These are phyloP conservation scores for Rattus norvegicus DNA, from an alignment of 2,113 vertebrate genomes.

Conservation along the genomic window DNA sequence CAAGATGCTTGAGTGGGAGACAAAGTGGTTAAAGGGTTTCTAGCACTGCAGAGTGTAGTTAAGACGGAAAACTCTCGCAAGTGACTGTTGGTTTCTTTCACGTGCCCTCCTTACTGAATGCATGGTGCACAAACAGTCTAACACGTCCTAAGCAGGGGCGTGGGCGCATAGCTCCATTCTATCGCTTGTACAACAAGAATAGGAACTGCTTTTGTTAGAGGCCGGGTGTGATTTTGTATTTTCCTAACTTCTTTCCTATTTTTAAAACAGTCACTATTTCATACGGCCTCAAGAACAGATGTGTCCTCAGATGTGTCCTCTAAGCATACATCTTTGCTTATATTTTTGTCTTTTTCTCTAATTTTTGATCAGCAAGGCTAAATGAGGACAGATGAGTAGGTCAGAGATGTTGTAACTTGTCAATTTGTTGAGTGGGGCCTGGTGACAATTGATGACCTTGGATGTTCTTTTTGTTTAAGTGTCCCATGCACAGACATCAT, in stretches of 20 bases:
- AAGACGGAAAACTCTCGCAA: conserved; percentile 44
- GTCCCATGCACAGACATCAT: background rate
- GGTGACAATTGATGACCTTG: background rate
- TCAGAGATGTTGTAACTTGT: too few species aligned
- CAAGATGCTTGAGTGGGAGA: conserved; percentile 60
- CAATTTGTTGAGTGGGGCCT: background rate
- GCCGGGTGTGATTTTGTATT: conserved; percentile 37
- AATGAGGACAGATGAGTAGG: background rate
- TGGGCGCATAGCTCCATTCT: conserved; percentile 34
- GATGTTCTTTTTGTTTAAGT: background rate
- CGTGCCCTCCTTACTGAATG: conserved; percentile 26
- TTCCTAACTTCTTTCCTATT: conserved; percentile 34
- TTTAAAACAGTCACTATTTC: conserved; percentile 40
- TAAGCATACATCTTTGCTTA: background rate
- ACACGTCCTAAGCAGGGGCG: background rate
- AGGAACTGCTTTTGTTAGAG: conserved; percentile 35
- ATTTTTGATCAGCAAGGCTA: background rate
- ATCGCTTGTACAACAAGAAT: conserved; percentile 25
- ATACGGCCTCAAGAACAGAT: background rate
- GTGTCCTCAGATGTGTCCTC: background rate
- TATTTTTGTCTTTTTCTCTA: background rate
- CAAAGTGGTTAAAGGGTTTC: conserved; percentile 67
- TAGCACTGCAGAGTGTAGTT: conserved; percentile 43
- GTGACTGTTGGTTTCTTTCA: conserved; percentile 23
- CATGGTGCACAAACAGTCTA: background rate